These are phyloP conservation scores for Lepidostoma basale DNA, from an alignment of 1,140 invertebrate genomes.

Conservation along the genomic window DNA sequence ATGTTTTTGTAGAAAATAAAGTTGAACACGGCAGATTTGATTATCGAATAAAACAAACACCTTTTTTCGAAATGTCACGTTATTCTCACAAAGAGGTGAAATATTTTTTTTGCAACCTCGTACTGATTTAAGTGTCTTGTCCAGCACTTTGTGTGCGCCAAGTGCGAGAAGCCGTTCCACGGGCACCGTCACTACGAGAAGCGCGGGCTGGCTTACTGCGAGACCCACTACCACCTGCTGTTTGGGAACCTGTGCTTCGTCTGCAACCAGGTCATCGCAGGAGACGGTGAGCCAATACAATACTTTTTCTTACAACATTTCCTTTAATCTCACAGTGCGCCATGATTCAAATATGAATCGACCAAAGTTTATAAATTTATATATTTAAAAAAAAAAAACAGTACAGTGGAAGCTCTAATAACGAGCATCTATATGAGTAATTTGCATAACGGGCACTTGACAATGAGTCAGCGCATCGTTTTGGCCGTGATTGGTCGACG, in stretches of 20 bases:
- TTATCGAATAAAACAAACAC: too few relatives aligned
- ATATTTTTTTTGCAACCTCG: neutral
- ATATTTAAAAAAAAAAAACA: too few relatives aligned
- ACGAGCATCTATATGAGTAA: too few relatives aligned
- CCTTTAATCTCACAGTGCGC: neutral
- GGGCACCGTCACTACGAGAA: conserved; percentile 99
- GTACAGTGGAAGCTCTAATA: too few relatives aligned
- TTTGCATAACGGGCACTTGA: too few relatives aligned
- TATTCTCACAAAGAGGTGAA: neutral
- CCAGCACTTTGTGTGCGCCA: conserved; percentile 98
- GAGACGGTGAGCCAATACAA: conserved; percentile 80
- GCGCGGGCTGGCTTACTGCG: conserved; percentile 98
- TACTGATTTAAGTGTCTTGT: conserved; percentile 47
- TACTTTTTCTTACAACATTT: neutral
- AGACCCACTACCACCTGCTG: conserved; percentile 98
- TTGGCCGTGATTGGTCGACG: too few relatives aligned
- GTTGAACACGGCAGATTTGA: too few relatives aligned
- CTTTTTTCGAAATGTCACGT: too few relatives aligned
- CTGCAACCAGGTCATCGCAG: conserved; percentile 97
- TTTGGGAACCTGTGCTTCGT: conserved; percentile 99
- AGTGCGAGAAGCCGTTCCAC: conserved; percentile 99
- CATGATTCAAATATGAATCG: too few relatives aligned
- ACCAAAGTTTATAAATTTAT: too few relatives aligned
- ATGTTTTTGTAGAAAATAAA: too few relatives aligned
- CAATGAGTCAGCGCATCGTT: too few relatives aligned